Conservation (phyloP, 92 coral and sea anemone genomes). For the Porites cylindrica region DNA sequence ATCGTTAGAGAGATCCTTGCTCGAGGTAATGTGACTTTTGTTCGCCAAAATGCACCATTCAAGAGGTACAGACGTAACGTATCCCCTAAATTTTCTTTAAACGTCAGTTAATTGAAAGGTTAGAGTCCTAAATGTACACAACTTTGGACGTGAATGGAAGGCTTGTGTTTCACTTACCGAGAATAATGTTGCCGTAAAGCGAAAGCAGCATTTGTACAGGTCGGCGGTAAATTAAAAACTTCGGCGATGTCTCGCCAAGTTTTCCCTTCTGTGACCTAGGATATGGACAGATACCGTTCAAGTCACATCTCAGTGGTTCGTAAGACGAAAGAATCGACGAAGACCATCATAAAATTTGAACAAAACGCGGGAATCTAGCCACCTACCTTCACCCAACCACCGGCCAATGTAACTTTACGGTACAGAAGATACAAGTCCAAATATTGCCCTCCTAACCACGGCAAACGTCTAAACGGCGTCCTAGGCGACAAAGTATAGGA, state of each 20-base stretch:
- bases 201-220: slow-evolving; percentile 99
- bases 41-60: not conserved
- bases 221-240: slow-evolving; percentile 92
- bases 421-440: slow-evolving; percentile 91
- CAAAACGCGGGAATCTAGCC: slow-evolving; percentile 23
- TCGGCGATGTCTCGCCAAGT: slow-evolving; percentile 97
- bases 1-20: not conserved
- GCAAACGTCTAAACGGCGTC: slow-evolving; percentile 95
- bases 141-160: slow-evolving; percentile 28
- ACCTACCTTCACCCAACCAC: slow-evolving; percentile 98
- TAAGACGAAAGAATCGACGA: slow-evolving; percentile 11
- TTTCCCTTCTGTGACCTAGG: slow-evolving; percentile 95
- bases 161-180: slow-evolving; percentile 64
- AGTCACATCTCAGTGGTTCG: slow-evolving; percentile 44
- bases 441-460: slow-evolving; percentile 98
- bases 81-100: not conserved
- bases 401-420: slow-evolving; percentile 92
- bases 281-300: not conserved
- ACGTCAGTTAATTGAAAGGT: slow-evolving; percentile 27
- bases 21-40: not conserved
- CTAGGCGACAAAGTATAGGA: slow-evolving; percentile 72
- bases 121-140: slow-evolving; percentile 31
- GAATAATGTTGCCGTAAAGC: slow-evolving; percentile 96
- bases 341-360: slow-evolving; percentile 17
- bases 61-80: not conserved